Evolutionary conservation across 1,140 invertebrate species (phyloP).

Genomic region (Nylanderia fulva): DNA sequence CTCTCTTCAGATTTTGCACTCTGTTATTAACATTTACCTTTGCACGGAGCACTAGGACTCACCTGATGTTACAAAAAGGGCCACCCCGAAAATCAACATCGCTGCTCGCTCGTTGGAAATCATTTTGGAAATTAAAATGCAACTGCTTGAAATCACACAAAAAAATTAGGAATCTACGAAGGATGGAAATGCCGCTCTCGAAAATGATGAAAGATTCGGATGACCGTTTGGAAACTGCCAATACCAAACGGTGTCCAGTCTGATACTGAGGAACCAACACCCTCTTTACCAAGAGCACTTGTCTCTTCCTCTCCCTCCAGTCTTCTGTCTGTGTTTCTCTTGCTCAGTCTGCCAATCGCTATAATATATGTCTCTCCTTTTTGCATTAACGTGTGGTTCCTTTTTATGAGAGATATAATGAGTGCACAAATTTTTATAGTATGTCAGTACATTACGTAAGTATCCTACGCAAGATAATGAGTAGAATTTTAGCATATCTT

Average conservation of each 20-base stretch:
- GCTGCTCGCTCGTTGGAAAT: background rate
- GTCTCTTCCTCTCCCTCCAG: constrained; percentile 15
- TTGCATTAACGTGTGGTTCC: constrained; percentile 25
- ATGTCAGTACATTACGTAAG: background rate
- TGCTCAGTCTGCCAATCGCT: constrained; percentile 51
- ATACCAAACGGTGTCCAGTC: constrained; percentile 64
- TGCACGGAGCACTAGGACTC: background rate
- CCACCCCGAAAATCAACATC: constrained; percentile 47
- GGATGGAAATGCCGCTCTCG: background rate
- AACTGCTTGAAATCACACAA: background rate
- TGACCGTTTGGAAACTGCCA: constrained; percentile 33
- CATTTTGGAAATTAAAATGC: constrained; percentile 38
- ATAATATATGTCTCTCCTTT: constrained; percentile 20
- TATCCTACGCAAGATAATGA: background rate
- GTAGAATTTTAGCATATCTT: too few relatives aligned
- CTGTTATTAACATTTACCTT: background rate
- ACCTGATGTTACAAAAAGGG: constrained; percentile 62
- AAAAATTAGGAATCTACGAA: background rate
- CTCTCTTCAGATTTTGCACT: background rate
- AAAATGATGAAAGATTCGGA: background rate
- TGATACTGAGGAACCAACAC: constrained; percentile 69
- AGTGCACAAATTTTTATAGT: background rate
- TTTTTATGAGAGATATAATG: constrained; percentile 35
- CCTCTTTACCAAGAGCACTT: constrained; percentile 62
- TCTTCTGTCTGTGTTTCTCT: background rate